Base-by-base conservation (phyloP, 2,888 invertebrate species). In the Eilema depressum region DNA sequence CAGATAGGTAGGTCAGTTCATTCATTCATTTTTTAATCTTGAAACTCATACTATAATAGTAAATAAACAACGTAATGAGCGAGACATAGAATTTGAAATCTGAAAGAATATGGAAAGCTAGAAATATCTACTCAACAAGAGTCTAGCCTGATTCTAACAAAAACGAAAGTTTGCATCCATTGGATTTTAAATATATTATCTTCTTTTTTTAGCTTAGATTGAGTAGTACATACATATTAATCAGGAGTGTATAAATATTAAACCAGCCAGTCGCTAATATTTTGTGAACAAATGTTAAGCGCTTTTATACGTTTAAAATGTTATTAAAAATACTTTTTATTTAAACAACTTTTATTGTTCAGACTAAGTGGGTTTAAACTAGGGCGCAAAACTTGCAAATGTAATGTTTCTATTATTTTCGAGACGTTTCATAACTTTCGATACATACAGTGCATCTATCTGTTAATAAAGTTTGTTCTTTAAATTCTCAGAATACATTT, bases 211-310 rank as follows among this genome's bases (percentile, higher is more conserved):
- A 53, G 53, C 53, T 53, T 53, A 53, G 53, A 53, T n/a, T n/a
- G 53, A 53, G 53, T n/a, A n/a, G 53, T n/a, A 53, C 53, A 53
- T 53, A n/a, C 53, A 53, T 53, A 53, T 53, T 53, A n/a, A 53
- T n/a, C 53, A 53, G 53, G 10, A 53, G n/a, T n/a, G 53, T 53
- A 8, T 53, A 7, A 53, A 47, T 47, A 47, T 47, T 1, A 41
- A 53, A 53, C 20, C 8, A 20, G 8, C 53, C 53, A 53, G 53
- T 53, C 53, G 53, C 53, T n/a, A n/a, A 53, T 10, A 53, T 53
- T 53, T n/a, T 47, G n/a, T 53, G n/a, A n/a, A 53, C 53, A n/a
- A 53, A 53, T 53, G n/a, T 53, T 10, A 53, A 10, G n/a, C 53
- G n/a, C 53, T 53, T 53, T 53, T 37, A n/a, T 53, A n/a, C n/a